These are phyloP conservation scores for Poecilia velifera DNA, from an alignment of 2,797 vertebrate species.

Conservation along the genomic window DNA sequence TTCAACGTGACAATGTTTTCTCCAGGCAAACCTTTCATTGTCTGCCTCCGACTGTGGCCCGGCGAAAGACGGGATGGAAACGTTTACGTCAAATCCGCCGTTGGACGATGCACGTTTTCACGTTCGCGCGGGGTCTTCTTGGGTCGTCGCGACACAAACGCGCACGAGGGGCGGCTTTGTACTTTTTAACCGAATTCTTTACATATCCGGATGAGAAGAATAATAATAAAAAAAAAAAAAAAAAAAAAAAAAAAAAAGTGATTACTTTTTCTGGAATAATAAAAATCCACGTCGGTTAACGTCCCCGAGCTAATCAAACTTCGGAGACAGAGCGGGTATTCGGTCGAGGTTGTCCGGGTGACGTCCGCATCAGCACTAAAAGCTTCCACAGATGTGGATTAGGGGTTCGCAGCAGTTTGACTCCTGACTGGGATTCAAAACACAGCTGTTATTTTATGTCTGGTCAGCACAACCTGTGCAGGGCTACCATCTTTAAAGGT, in stretches of 20 bases:
- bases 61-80: constrained; percentile 10
- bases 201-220: background rate
- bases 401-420: constrained; percentile 58
- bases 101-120: background rate
- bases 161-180: background rate
- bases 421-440: constrained; percentile 54
- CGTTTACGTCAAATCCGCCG: background rate
- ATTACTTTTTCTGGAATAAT: background rate
- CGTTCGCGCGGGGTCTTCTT: background rate
- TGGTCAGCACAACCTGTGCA: constrained; percentile 71
- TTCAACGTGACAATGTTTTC: constrained; percentile 55
- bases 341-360: constrained; percentile 11
- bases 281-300: constrained; percentile 4
- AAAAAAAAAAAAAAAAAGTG: background rate
- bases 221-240: background rate
- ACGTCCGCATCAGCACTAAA: constrained; percentile 60
- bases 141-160: background rate
- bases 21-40: constrained; percentile 18
- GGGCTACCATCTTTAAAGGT: constrained; percentile 46
- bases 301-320: constrained; percentile 12
- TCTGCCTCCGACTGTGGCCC: background rate
- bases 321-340: constrained; percentile 28
- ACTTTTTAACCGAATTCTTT: background rate
- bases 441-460: constrained; percentile 64
- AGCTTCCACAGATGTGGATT: constrained; percentile 53